A percentile compares a stretch with the other conserved stretches of the same genome.
Conservation (phyloP, 2,113 vertebrate species). For the Columba janthina region DNA sequence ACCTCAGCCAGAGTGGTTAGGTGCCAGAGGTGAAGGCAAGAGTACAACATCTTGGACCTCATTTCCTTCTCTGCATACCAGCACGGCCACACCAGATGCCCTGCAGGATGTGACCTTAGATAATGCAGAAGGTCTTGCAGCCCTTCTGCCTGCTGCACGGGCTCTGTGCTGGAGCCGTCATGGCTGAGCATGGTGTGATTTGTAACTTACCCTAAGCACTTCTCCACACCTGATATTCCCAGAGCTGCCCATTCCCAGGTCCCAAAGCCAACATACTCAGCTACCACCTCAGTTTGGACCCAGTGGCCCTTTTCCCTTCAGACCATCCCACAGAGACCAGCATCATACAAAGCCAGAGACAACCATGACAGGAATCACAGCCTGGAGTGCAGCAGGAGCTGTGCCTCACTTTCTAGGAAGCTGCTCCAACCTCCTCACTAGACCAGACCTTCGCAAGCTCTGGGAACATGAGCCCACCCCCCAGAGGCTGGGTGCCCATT, state of each 20-base stretch:
- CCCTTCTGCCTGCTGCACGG: neutral
- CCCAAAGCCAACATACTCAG: neutral
- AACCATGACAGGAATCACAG: neutral
- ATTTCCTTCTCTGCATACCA: neutral
- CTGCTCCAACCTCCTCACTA: neutral
- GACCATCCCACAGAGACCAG: neutral
- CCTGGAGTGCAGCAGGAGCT: neutral
- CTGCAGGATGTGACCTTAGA: conserved; percentile 22
- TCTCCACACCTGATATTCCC: neutral
- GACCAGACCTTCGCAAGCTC: neutral
- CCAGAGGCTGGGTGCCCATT: neutral
- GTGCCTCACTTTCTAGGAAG: neutral
- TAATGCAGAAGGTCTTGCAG: neutral
- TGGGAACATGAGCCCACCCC: neutral
- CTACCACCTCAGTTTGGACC: neutral
- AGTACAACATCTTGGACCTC: neutral
- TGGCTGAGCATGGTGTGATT: neutral
- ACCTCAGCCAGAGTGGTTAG: neutral
- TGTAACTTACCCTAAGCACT: neutral
- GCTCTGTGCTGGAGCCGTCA: neutral
- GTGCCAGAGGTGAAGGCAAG: neutral
- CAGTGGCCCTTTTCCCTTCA: neutral
- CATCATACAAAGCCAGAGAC: neutral
- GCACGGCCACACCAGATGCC: neutral
- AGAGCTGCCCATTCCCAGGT: neutral